Base-by-base conservation (phyloP, 1,140 invertebrate species). In the Batillaria attramentaria region DNA sequence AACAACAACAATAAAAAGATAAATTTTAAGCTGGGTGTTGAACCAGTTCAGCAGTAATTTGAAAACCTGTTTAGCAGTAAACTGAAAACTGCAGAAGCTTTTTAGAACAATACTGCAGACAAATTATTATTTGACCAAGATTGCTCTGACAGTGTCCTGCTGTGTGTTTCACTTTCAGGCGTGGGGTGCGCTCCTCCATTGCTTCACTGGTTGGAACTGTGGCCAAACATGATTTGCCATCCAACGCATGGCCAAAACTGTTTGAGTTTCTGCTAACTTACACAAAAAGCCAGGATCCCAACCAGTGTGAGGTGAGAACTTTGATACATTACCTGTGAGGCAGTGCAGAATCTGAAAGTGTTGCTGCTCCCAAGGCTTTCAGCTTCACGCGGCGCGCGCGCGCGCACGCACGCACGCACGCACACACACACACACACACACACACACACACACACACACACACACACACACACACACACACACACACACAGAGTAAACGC, bases 211-310 rank as follows among this genome's bases (percentile, higher is more conserved):
- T 90, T 43, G 95, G 94, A 31, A 92, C 93, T 2, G 91, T 96
- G 72, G 93, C 94, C 31, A 95, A 94, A 80, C 94, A 95, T 90
- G 95, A 96, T 89, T 90, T 95, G 72, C 92, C 93, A 18, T 91
- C 91, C 54, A 93, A 94, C 83, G 84, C 86, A 43, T 96, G 95
- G 95, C 93, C 93, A 13, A 94, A 95, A 84, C 87, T 96, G 43
- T 91, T 95, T 60, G 92, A 94, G 77, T 94, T 95, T 85, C 90
- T 95, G 66, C 91, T 94, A 78, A 91, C 92, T 60, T 89, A 93
- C 37, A 92, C 92, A 50, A 91, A 91, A 39, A 94, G 92, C 86
- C 90, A 92, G 50, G 92, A 92, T 86, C 76, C 90, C 24, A 82
- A 86, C 20, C 92, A 94, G 62, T 93, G 93, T 92, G 93, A 95